A percentile compares a stretch with the other conserved stretches of the same genome.
phyloP scores from a whole-genome alignment of 1,140 invertebrate genomes.

The Drosophila nasuta region DNA sequence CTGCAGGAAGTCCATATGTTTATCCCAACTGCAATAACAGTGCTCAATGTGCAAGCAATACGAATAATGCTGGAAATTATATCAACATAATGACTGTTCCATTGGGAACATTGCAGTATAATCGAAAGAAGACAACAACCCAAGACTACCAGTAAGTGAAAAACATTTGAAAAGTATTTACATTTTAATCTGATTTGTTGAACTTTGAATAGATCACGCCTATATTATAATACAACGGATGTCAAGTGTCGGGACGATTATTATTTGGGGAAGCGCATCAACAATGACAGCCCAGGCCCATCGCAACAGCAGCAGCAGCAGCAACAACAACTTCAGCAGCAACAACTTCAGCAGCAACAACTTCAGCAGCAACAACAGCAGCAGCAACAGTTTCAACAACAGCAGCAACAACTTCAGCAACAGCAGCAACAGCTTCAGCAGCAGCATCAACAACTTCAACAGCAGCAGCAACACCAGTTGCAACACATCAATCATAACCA shows the following conservation, averaged over 20 bases:
- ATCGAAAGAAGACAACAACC: constrained; percentile 76
- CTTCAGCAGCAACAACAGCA: constrained; percentile 5
- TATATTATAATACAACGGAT: constrained; percentile 78
- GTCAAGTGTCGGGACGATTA: constrained; percentile 80
- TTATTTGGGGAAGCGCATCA: constrained; percentile 55
- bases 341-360: constrained; percentile 22
- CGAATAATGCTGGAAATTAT: constrained; percentile 70
- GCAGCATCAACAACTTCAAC: constrained; percentile 15
- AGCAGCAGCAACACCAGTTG: constrained; percentile 12
- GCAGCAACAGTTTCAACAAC: constrained; percentile 1
- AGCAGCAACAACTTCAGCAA: constrained; percentile 28
- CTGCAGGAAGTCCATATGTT: constrained; percentile 44
- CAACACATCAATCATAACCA: constrained; percentile 58
- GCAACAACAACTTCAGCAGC: constrained; percentile 35
- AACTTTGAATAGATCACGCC: constrained; percentile 60
- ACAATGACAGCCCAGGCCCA: constrained; percentile 26
- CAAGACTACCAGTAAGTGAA: constrained; percentile 82
- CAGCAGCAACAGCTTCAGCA: constrained; percentile 26
- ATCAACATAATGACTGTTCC: constrained; percentile 82
- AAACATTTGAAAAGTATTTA: background rate
- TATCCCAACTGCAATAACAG: constrained; percentile 56
- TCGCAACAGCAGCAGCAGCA: background rate
- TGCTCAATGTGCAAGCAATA: constrained; percentile 61
- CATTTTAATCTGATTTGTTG: background rate
- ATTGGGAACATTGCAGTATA: constrained; percentile 78